Base-by-base conservation (phyloP, 2,797 vertebrate genomes). In the Gymnoscopelus microlampas region DNA sequence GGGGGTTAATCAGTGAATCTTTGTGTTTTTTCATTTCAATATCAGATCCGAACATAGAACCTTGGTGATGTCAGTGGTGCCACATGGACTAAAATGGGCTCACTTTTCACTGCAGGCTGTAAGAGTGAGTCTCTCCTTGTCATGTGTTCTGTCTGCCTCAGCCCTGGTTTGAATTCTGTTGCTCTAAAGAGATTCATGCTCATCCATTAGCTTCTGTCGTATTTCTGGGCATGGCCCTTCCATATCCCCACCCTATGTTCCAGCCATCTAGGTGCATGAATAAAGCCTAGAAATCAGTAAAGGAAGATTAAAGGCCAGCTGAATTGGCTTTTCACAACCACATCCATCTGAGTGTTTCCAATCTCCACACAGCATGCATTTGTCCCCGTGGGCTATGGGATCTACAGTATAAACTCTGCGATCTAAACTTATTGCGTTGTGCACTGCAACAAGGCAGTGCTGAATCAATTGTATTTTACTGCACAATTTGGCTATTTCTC, bases 21-120 rank as follows among this genome's bases (percentile, higher is more conserved):
- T 12, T 50, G 23, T 74, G 59, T 78, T 61, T 56, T 80, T 62
- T 26, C 63, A 68, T 74, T 72, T 60, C 55, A 79, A 58, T 71
- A 71, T 47, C 12, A 47, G 23, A 39, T 54, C 60, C 32, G 4
- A 24, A 11, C 11, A 1, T 13, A 67, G 65, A 26, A 50, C 29
- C 8, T 3, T 11, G 7, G 26, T 66, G 13, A 47, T 32, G 11
- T 58, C 3, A 3, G 32, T 26, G 26, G 49, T 26, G 5, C 63
- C 70, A 19, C 3, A 1, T 8, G 7, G 26, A 65, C 26, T 4
- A 32, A 53, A 26, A 13, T 13, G 50, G 50, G 6, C 23, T 49
- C 3, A 1, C 24, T 48, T 1, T 5, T 51, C 4, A 23, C 60
- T 65, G 60, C 57, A 55, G 76, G 67, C 62, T 54, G 58, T 3